A percentile compares a stretch with the other conserved stretches of the same genome.
phyloP scores from a whole-genome alignment of 2,797 vertebrate species.

The Parambassis ranga region DNA sequence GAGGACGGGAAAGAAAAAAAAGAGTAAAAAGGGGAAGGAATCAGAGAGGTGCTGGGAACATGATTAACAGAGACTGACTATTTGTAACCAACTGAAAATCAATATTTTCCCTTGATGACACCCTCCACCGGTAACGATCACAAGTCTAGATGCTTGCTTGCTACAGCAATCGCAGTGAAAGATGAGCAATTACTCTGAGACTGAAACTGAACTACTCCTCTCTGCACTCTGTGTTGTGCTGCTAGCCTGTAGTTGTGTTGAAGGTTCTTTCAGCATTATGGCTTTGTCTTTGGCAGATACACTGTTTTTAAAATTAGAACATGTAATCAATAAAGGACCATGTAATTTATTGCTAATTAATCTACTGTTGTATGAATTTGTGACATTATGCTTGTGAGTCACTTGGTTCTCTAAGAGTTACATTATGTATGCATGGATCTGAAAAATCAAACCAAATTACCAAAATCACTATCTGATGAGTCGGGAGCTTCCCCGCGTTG shows the following conservation, averaged over 20 bases:
- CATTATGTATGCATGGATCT: not conserved
- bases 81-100: conserved; percentile 40
- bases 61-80: conserved; percentile 22
- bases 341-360: conserved; percentile 8
- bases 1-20: not conserved
- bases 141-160: conserved; percentile 5
- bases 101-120: conserved; percentile 35
- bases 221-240: not conserved
- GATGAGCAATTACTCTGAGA: conserved; percentile 18
- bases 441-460: conserved; percentile 70
- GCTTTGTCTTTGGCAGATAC: too few relatives aligned
- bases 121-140: conserved; percentile 10
- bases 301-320: conserved; percentile 6
- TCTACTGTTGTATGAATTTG: not conserved
- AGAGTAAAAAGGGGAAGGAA: not conserved
- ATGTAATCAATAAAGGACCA: conserved; percentile 1
- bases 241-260: not conserved
- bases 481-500: conserved; percentile 83
- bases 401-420: too few relatives aligned
- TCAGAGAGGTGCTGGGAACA: conserved; percentile 6
- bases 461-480: conserved; percentile 89
- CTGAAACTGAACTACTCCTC: conserved; percentile 1
- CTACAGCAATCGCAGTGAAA: not conserved
- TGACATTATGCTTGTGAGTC: too few relatives aligned
- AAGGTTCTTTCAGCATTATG: not conserved